Conservation (phyloP, 2,797 vertebrate genomes). For the Mastacembelus armatus region DNA sequence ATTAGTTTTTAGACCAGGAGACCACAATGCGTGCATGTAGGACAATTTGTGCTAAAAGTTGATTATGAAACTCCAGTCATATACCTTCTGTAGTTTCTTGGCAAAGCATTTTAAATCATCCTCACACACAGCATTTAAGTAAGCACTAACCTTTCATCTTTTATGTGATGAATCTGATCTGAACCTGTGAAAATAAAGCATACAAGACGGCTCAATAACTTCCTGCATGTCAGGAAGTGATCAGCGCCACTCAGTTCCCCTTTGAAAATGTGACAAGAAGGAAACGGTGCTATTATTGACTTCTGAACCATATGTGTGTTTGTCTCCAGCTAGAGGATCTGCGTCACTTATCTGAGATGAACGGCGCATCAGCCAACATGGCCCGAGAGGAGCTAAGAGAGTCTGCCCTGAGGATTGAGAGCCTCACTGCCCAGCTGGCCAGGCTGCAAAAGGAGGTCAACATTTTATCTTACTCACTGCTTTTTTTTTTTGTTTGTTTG, state of each 20-base stretch:
- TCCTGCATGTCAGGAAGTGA: constrained; percentile 67
- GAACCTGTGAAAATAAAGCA: no score
- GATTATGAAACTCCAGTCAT: neutral
- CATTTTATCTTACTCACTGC: neutral
- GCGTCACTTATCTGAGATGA: constrained; percentile 87
- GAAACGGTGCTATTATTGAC: neutral
- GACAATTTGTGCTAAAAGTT: no score
- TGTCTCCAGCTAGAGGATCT: constrained; percentile 89
- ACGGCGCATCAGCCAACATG: constrained; percentile 81
- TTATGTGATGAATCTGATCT: no score
- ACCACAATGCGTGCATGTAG: no score
- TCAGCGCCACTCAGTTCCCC: constrained; percentile 44
- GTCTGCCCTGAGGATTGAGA: constrained; percentile 86
- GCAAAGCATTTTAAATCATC: neutral
- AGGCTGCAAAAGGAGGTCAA: constrained; percentile 90
- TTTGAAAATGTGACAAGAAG: constrained; percentile 16
- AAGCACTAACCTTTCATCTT: no score
- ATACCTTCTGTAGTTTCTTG: neutral
- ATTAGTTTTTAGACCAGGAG: no score
- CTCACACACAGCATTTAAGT: neutral
- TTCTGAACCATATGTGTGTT: constrained; percentile 8
- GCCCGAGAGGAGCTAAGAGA: constrained; percentile 91
- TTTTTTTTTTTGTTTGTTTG: neutral
- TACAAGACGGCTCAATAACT: neutral
- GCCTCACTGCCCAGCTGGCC: constrained; percentile 84